Evolutionary conservation across 2,113 vertebrate species (phyloP).

Genomic region (Ranitomeya variabilis): DNA sequence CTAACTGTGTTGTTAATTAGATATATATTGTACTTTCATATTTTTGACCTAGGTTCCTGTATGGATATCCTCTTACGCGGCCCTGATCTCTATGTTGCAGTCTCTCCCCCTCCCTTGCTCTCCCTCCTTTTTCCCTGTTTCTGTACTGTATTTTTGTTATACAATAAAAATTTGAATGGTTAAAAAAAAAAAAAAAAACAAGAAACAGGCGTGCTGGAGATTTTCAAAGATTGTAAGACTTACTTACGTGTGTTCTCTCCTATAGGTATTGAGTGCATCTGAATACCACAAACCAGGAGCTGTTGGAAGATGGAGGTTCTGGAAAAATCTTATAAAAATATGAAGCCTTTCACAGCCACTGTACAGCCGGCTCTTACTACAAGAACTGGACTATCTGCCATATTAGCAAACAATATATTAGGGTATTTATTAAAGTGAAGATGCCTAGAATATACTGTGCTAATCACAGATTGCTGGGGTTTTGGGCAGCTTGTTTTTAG

Average conservation of each 20-base stretch:
- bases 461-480: constrained; percentile 45
- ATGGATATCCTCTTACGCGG: too few species aligned
- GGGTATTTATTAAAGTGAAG: constrained; percentile 93
- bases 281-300: not conserved
- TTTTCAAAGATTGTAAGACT: not conserved
- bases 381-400: constrained; percentile 72
- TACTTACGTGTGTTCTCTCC: not conserved
- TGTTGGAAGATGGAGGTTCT: constrained; percentile 54
- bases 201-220: too few species aligned
- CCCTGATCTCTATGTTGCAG: too few species aligned
- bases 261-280: not conserved
- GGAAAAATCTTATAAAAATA: constrained; percentile 58
- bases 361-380: constrained; percentile 71
- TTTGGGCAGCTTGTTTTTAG: not conserved
- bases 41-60: too few species aligned
- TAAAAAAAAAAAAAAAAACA: too few species aligned
- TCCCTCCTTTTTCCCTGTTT: too few species aligned
- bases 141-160: too few species aligned
- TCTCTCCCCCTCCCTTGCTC: too few species aligned
- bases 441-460: constrained; percentile 72
- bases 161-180: too few species aligned
- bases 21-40: too few species aligned
- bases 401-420: constrained; percentile 71
- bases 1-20: too few species aligned
- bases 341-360: constrained; percentile 72